Base-by-base conservation (phyloP, 2,888 invertebrate genomes). In the Drosophila monieri region DNA sequence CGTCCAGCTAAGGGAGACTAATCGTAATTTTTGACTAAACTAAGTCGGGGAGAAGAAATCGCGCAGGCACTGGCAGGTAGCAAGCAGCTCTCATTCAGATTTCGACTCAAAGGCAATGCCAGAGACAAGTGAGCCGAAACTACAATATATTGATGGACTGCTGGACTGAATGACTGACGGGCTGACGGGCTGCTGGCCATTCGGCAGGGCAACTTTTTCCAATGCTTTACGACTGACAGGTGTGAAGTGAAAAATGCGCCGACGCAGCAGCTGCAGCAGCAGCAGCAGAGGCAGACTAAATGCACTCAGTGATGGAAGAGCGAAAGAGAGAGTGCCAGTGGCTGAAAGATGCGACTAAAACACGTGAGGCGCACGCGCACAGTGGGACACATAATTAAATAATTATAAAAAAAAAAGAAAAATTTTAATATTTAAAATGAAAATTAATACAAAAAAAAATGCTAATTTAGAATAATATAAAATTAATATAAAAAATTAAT, bases 21-120 rank as follows among this genome's bases (percentile, higher is more conserved):
- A 70, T 62, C 77, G 80, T 77, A 81, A 85, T 85, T 85, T 85
- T 81, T 80, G 85, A 85, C 85, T 81, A 78, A 85, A 80, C 85
- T 85, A 78, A 78, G 78, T 81, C 81, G 73, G 75, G 77, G 73
- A 61, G 77, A 81, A 73, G 73, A 65, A 18, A 18, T 18, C 18
- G 18, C 44, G 39, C 61, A 30, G 47, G 39, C 61, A 30, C 12
- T 27, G 37, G 65, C 80, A 81, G 80, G 80, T 80, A 80, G 83
- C 74, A 27, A 51, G 18, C 18, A 18, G 48, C 73, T 78, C 78
- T 60, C 54, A 54, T 32, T 54, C 46, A 32, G 46, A 23, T 54
- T 55, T 47, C 21, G 30, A 54, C 46, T 30, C 18, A n/a, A 14
- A 60, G n/a, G 35, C 71, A 25, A 1, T 1, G 68, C 54, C 70